phyloP scores from a whole-genome alignment of 1,140 invertebrate genomes.

The Scaptomyza graminum region DNA sequence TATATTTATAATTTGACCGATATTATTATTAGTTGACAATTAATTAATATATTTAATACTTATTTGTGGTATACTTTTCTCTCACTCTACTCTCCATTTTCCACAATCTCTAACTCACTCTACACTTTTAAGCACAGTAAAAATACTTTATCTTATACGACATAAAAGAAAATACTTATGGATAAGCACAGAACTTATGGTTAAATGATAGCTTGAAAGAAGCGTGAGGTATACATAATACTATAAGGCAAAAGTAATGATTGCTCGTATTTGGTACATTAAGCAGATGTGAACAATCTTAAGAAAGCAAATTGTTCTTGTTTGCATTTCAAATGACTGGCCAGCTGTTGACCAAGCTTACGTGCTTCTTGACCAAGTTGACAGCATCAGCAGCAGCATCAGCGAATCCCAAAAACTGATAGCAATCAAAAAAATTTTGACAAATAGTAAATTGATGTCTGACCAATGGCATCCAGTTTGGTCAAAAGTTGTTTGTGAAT shows the following conservation, averaged over 20 bases:
- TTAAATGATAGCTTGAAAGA: not conserved
- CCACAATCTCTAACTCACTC: not conserved
- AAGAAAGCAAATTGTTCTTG: not conserved
- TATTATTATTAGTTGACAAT: too few species aligned
- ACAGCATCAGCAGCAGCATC: not conserved
- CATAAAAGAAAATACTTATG: not conserved
- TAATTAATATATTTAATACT: too few species aligned
- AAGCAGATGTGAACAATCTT: not conserved
- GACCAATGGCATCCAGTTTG: slow-evolving; percentile 20
- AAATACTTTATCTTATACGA: not conserved
- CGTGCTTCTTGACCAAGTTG: slow-evolving; percentile 41
- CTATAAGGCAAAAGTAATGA: not conserved
- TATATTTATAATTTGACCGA: too few species aligned
- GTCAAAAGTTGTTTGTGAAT: not conserved
- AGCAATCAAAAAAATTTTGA: not conserved
- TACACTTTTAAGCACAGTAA: not conserved
- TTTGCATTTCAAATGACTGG: slow-evolving; percentile 8
- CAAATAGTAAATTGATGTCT: slow-evolving; percentile 5
- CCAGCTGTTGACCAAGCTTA: slow-evolving; percentile 48
- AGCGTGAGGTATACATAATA: not conserved
- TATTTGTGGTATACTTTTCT: not conserved
- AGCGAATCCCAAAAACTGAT: not conserved
- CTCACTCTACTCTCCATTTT: not conserved
- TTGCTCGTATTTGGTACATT: not conserved
- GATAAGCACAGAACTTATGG: not conserved